Conservation (phyloP, 23 tunicate species). For the Pegea sp. region DNA sequence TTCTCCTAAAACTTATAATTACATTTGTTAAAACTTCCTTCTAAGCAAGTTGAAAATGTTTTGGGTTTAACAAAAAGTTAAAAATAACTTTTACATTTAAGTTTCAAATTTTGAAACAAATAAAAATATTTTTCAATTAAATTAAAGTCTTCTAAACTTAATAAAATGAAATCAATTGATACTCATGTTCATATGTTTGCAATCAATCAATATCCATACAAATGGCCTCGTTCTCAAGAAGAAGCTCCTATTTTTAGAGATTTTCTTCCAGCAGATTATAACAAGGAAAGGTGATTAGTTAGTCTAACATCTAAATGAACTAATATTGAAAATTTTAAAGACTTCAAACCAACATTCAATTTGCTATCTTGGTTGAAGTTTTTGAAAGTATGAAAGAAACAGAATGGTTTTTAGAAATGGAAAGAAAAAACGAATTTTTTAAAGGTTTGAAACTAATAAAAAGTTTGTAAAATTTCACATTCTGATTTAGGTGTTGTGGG, state of each 20-base stretch:
- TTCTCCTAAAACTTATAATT: too few species aligned
- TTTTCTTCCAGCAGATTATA: constrained; percentile 30
- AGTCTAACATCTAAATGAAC: not conserved
- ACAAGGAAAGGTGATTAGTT: constrained; percentile 23
- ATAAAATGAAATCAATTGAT: constrained; percentile 12
- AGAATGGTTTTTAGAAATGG: constrained; percentile 30
- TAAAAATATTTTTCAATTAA: too few species aligned
- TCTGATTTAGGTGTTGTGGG: constrained; percentile 55
- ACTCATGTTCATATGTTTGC: constrained; percentile 68
- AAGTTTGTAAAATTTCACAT: not conserved
- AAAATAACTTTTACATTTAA: too few species aligned
- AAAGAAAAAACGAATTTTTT: constrained; percentile 8
- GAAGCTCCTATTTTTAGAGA: constrained; percentile 24
- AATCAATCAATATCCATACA: constrained; percentile 15
- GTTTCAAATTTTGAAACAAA: too few species aligned
- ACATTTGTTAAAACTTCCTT: too few species aligned
- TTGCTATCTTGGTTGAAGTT: constrained; percentile 50
- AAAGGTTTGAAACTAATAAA: constrained; percentile 11
- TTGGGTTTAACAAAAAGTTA: too few species aligned
- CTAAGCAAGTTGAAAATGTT: too few species aligned
- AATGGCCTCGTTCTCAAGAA: constrained; percentile 29
- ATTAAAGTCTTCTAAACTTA: too few species aligned
- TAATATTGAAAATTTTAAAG: constrained; percentile 7
- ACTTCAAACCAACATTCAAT: constrained; percentile 13
- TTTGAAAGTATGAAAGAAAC: constrained; percentile 42